phyloP scores from a whole-genome alignment of 2,888 invertebrate genomes.

The Diarsia rubi region DNA sequence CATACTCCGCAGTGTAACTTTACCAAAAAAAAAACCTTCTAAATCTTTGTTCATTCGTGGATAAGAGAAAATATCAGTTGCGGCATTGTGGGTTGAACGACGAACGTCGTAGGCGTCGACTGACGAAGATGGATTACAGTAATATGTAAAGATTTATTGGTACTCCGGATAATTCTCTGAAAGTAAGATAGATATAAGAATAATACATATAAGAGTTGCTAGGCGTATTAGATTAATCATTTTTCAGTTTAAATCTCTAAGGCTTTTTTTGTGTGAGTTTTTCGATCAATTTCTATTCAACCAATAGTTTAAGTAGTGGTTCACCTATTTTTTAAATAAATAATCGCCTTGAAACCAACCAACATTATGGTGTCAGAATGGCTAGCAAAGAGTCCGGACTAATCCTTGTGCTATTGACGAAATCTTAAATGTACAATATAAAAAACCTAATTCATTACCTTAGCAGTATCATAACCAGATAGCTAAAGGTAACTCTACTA shows the following conservation, averaged over 20 bases:
- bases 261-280: too few species aligned
- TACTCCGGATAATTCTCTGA: conserved; percentile 49
- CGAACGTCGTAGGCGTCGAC: conserved; percentile 57
- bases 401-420: background rate
- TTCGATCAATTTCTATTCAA: too few species aligned
- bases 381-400: background rate
- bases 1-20: background rate
- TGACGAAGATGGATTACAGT: conserved; percentile 63
- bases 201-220: conserved; percentile 14
- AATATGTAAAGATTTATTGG: conserved; percentile 61
- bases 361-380: background rate
- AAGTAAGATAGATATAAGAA: conserved; percentile 45
- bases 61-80: conserved; percentile 49
- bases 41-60: conserved; percentile 28
- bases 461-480: background rate
- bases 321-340: too few species aligned
- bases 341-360: background rate
- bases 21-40: conserved; percentile 7
- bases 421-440: background rate
- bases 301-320: too few species aligned
- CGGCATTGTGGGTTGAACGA: conserved; percentile 51
- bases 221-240: background rate
- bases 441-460: background rate
- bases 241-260: background rate
- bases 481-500: background rate